phyloP scores from a whole-genome alignment of 2,113 vertebrate species.

The Balaeniceps rex region DNA sequence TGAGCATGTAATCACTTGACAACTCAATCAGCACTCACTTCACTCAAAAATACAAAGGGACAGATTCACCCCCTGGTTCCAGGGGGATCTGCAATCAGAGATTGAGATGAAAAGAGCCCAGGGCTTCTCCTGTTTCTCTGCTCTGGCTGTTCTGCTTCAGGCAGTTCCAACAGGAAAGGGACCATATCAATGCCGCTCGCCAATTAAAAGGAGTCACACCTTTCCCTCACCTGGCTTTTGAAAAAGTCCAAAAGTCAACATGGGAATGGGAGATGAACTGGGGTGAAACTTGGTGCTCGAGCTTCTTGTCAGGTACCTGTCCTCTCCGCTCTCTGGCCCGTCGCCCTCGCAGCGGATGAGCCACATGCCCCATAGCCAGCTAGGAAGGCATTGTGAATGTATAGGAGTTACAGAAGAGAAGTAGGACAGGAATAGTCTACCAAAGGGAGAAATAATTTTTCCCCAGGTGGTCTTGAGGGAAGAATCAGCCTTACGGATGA shows the following conservation, averaged over 20 bases:
- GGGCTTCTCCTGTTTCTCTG: background rate
- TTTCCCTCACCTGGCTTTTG: background rate
- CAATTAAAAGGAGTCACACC: background rate
- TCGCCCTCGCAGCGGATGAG: background rate
- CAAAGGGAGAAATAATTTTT: background rate
- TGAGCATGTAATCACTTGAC: conserved; percentile 57
- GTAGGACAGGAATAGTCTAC: background rate
- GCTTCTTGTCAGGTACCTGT: background rate
- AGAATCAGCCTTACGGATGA: background rate
- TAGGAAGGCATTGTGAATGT: rapidly evolving
- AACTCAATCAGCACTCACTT: conserved; percentile 54
- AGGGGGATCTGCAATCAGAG: conserved; percentile 24
- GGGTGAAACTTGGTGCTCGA: background rate
- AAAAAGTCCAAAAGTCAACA: background rate
- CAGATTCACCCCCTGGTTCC: conserved; percentile 24
- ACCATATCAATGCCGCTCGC: rapidly evolving
- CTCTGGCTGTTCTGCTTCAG: background rate
- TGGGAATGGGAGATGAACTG: background rate
- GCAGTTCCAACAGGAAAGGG: background rate
- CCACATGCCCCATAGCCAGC: rapidly evolving
- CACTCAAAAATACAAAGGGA: conserved; percentile 46
- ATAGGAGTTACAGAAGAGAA: background rate
- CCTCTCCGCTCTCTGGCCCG: rapidly evolving
- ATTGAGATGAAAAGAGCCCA: background rate
- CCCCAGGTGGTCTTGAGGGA: background rate